These are phyloP conservation scores for Symphodus melops DNA, from an alignment of 2,113 vertebrate genomes.

Conservation along the genomic window DNA sequence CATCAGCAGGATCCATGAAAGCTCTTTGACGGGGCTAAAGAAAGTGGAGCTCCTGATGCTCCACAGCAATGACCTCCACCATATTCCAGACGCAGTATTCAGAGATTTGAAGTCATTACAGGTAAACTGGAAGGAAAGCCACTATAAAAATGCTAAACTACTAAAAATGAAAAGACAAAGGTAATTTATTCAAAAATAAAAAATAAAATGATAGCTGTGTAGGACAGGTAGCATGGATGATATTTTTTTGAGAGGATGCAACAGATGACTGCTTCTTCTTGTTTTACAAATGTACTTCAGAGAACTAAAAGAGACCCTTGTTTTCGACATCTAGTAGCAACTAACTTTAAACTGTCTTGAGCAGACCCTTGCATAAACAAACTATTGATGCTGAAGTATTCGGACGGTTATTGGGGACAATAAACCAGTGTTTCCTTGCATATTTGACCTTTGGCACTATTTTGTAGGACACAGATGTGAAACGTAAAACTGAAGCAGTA, in stretches of 20 bases:
- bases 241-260: too few species aligned
- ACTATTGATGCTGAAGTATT: not conserved
- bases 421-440: constrained; percentile 1
- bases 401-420: not conserved
- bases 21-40: constrained; percentile 86
- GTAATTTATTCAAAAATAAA: not conserved
- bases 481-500: not conserved
- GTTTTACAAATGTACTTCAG: not conserved
- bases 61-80: constrained; percentile 92
- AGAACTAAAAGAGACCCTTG: not conserved
- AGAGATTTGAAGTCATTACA: constrained; percentile 89
- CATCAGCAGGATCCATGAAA: constrained; percentile 85
- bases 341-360: not conserved
- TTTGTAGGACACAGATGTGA: constrained; percentile 10
- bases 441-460: constrained; percentile 3
- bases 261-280: not conserved
- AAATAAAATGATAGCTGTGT: not conserved
- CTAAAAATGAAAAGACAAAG: not conserved
- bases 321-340: not conserved
- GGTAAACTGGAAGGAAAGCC: constrained; percentile 79
- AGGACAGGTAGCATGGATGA: too few species aligned
- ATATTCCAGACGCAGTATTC: constrained; percentile 86
- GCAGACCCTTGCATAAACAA: not conserved
- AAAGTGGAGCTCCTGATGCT: constrained; percentile 92
- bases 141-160: not conserved